Conservation (phyloP, 2,888 invertebrate species). For the Drosophila trichaetosa region DNA sequence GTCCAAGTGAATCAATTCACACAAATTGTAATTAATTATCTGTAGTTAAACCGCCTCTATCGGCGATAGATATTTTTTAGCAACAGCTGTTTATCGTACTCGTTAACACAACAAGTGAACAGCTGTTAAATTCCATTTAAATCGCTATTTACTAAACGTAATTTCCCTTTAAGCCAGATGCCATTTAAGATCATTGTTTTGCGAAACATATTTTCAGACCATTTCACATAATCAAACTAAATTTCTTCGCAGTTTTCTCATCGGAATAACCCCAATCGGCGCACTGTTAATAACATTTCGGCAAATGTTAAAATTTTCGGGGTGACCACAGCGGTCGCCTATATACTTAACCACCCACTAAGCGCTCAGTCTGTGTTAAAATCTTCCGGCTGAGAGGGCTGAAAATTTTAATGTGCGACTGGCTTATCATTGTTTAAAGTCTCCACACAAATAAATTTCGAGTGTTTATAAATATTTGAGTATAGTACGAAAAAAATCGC, state of each 20-base stretch:
- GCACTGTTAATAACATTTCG: conserved; percentile 2
- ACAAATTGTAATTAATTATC: not conserved
- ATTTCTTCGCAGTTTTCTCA: not conserved
- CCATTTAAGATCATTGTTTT: not conserved
- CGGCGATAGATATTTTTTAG: not conserved
- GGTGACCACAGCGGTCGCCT: conserved; percentile 7
- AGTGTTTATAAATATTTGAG: conserved; percentile 54
- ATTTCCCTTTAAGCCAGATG: not conserved
- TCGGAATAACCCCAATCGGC: not conserved
- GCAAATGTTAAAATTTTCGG: not conserved
- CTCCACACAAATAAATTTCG: conserved; percentile 34
- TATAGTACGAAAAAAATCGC: conserved; percentile 38
- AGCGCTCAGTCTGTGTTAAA: conserved; percentile 79
- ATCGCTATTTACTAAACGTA: not conserved
- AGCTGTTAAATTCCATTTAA: not conserved
- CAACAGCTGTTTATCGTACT: not conserved
- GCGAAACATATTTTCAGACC: not conserved
- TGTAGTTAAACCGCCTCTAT: not conserved
- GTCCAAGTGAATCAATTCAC: not conserved
- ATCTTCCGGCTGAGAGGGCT: conserved; percentile 86
- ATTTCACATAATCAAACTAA: not conserved
- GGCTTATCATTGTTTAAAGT: conserved; percentile 43
- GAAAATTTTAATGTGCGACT: conserved; percentile 82
- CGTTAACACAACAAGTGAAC: not conserved
- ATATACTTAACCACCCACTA: conserved; percentile 3